phyloP scores from a whole-genome alignment of 2,888 invertebrate genomes.

The Arctia plantaginis region DNA sequence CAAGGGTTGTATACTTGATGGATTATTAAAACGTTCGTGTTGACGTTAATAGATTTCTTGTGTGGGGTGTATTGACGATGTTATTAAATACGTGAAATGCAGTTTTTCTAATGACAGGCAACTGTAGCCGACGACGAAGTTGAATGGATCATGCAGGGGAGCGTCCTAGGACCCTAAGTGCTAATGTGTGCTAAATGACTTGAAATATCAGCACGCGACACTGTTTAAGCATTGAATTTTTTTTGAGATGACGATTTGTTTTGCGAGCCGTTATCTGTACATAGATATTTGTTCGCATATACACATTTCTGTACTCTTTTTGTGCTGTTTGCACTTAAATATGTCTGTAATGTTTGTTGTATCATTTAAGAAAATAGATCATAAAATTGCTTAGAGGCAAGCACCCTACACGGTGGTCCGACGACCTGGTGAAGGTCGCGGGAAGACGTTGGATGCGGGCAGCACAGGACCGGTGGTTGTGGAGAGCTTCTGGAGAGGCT shows the following conservation, averaged over 20 bases:
- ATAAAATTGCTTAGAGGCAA: too few species aligned
- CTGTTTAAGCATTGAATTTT: slow-evolving; percentile 44
- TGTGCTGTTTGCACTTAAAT: slow-evolving; percentile 17
- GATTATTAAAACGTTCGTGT: slow-evolving; percentile 75
- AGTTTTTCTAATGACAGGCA: slow-evolving; percentile 78
- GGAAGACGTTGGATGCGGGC: too few species aligned
- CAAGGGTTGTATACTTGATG: slow-evolving; percentile 69
- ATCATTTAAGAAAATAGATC: neutral
- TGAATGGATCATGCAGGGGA: slow-evolving; percentile 50
- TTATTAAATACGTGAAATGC: slow-evolving; percentile 85
- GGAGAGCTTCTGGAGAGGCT: too few species aligned
- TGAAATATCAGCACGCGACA: slow-evolving; percentile 61
- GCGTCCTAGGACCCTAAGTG: slow-evolving; percentile 42
- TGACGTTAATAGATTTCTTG: slow-evolving; percentile 83
- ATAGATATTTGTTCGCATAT: slow-evolving; percentile 29
- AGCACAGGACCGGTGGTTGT: too few species aligned
- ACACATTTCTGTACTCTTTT: slow-evolving; percentile 28
- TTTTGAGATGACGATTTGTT: slow-evolving; percentile 46
- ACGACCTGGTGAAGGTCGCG: too few species aligned
- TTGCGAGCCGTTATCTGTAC: slow-evolving; percentile 28
- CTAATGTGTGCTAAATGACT: slow-evolving; percentile 74
- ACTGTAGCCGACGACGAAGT: slow-evolving; percentile 48
- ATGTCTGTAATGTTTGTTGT: neutral
- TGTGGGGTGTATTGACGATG: slow-evolving; percentile 74
- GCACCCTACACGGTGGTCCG: too few species aligned